These are phyloP conservation scores for Mus caroli DNA, from an alignment of 2,797 vertebrate genomes.

Conservation along the genomic window DNA sequence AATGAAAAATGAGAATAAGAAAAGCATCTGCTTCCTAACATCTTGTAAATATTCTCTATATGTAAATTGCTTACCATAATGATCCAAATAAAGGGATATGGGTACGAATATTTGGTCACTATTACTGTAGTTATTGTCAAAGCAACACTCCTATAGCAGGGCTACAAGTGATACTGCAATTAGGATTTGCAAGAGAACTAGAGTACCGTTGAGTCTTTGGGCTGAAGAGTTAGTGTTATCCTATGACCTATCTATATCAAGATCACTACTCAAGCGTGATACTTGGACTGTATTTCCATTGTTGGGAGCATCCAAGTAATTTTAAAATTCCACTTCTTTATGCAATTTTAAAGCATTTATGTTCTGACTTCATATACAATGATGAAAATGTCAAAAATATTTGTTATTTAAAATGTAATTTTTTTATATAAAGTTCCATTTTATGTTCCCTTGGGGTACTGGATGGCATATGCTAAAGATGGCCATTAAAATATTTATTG, in stretches of 20 bases:
- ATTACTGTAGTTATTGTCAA: not conserved
- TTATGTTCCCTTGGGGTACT: not conserved
- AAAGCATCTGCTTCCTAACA: not conserved
- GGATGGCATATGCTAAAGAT: not conserved
- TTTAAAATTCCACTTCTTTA: not conserved
- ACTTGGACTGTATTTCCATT: not conserved
- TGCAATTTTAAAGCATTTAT: not conserved
- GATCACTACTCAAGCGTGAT: not conserved
- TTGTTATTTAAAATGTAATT: slow-evolving; percentile 15
- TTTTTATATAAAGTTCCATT: not conserved
- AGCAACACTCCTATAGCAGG: not conserved
- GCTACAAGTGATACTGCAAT: not conserved
- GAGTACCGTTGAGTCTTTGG: not conserved
- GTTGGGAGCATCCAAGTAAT: not conserved
- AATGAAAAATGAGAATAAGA: not conserved
- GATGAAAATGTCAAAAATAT: not conserved
- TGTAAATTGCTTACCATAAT: not conserved
- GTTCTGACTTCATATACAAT: not conserved
- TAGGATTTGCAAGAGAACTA: not conserved
- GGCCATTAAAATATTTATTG: not conserved
- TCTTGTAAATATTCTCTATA: not conserved
- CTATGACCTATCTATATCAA: too few species aligned
- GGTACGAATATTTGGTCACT: not conserved
- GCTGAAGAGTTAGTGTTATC: not conserved
- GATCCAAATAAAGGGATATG: not conserved